Base-by-base conservation (phyloP, 2,888 invertebrate species). In the Amphipyra tragopoginis region DNA sequence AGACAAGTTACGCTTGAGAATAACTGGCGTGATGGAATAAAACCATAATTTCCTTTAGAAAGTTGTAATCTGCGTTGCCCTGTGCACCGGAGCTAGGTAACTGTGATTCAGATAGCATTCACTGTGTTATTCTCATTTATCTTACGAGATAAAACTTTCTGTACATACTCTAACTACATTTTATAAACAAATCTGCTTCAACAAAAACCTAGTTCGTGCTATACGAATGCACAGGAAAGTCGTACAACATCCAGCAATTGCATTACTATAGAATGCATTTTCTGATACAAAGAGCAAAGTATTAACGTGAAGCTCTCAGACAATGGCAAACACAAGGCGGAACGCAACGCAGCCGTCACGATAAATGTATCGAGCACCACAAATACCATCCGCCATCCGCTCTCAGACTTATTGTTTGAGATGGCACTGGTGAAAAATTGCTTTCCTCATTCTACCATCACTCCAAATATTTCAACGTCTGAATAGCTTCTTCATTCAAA, bases 301-400 rank as follows among this genome's bases (percentile, higher is more conserved):
- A 90, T 89, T 90, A 90, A 84, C 81, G 86, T 84, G 78, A 83
- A 86, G 87, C 89, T 87, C 84, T 91, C 89, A 91, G 91, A 92
- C 92, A 90, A 91, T 89, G 84, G 89, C 86, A 91, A 92, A 92
- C 82, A 90, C 79, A 84, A 85, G 67, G 80, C 84, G 85, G 86
- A 88, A 90, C 85, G 83, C 77, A 84, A 86, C 84, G 84, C 81
- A 84, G 76, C 83, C 80, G 83, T 84, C 86, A 84, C 83, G 78
- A 85, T 88, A 90, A 91, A 91, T 90, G 88, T 92, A 93, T 93
- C 84, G 89, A 87, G 86, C 84, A 85, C 89, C 85, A 79, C 85
- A 87, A 88, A 88, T 87, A 89, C 84, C 83, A 86, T 85, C 76
- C 86, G 79, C 83, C 83, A 86, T 82, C 78, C 86, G 77, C 81